These are phyloP conservation scores for Dicycla oo DNA, from an alignment of 2,888 invertebrate genomes.

Conservation along the genomic window DNA sequence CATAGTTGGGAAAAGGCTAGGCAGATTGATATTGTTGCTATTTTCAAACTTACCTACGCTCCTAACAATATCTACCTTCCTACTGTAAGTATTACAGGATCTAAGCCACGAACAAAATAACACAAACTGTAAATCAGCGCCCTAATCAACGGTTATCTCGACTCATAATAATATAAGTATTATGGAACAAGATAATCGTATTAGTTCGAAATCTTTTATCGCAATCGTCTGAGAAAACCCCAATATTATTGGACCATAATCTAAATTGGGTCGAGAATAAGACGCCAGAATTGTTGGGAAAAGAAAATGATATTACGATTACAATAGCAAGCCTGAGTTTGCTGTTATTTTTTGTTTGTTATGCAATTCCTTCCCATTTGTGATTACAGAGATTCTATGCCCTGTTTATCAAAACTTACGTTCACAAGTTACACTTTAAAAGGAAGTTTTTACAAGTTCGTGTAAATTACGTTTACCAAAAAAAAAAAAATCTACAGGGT, in stretches of 20 bases:
- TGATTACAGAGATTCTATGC: background rate
- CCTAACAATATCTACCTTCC: background rate
- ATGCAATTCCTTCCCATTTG: background rate
- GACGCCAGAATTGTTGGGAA: constrained; percentile 7
- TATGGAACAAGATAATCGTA: constrained; percentile 22
- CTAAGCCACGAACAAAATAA: background rate
- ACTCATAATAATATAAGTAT: constrained; percentile 29
- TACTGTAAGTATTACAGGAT: background rate
- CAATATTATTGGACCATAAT: constrained; percentile 35
- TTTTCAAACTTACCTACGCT: background rate
- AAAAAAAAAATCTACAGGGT: too few relatives aligned
- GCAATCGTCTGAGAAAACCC: constrained; percentile 27
- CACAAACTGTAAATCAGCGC: background rate
- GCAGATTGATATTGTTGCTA: too few relatives aligned
- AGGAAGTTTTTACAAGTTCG: too few relatives aligned
- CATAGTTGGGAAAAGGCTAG: too few relatives aligned
- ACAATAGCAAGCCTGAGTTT: background rate
- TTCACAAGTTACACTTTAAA: too few relatives aligned
- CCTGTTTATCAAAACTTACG: too few relatives aligned
- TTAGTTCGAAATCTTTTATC: constrained; percentile 24
- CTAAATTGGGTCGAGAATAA: constrained; percentile 40
- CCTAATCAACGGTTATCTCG: background rate
- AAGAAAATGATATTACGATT: constrained; percentile 30
- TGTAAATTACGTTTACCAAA: too few relatives aligned
- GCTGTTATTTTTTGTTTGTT: constrained; percentile 9